Evolutionary conservation across 2,113 vertebrate species (phyloP).

Genomic region (Emydocephalus ijimae): DNA sequence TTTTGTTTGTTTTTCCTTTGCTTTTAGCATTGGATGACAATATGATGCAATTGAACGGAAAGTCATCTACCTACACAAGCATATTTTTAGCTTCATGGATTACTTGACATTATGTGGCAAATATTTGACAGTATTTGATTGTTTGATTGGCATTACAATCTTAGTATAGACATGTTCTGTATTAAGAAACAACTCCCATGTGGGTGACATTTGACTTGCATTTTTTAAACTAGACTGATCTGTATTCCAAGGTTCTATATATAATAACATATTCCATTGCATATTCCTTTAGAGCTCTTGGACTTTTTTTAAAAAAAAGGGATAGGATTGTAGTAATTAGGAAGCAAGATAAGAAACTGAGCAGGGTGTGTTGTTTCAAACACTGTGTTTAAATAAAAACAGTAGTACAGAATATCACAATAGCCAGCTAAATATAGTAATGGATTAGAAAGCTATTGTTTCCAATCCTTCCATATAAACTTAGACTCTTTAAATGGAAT

Average conservation of each 20-base stretch:
- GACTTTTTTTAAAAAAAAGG: slow-evolving; percentile 29
- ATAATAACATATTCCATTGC: slow-evolving; percentile 15
- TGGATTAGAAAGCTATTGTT: slow-evolving; percentile 73
- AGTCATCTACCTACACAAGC: not conserved
- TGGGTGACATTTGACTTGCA: not conserved
- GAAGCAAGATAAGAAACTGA: slow-evolving; percentile 53
- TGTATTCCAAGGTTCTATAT: slow-evolving; percentile 14
- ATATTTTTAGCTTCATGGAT: not conserved
- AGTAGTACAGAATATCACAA: slow-evolving; percentile 40
- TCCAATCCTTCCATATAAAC: slow-evolving; percentile 71
- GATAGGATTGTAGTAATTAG: slow-evolving; percentile 19
- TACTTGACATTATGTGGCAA: not conserved
- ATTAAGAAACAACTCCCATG: slow-evolving; percentile 7
- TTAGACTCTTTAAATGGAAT: slow-evolving; percentile 66
- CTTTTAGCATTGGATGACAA: slow-evolving; percentile 4
- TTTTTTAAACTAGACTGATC: not conserved
- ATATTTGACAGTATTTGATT: not conserved
- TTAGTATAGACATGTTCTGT: not conserved
- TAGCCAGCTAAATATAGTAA: slow-evolving; percentile 75
- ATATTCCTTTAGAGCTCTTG: slow-evolving; percentile 22
- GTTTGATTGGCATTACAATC: not conserved
- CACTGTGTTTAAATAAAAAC: slow-evolving; percentile 25
- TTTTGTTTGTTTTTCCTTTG: not conserved
- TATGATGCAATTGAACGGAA: not conserved
- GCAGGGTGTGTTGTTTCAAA: slow-evolving; percentile 44